phyloP scores from a whole-genome alignment of 2,888 invertebrate species.

The Lomographa bimaculata region DNA sequence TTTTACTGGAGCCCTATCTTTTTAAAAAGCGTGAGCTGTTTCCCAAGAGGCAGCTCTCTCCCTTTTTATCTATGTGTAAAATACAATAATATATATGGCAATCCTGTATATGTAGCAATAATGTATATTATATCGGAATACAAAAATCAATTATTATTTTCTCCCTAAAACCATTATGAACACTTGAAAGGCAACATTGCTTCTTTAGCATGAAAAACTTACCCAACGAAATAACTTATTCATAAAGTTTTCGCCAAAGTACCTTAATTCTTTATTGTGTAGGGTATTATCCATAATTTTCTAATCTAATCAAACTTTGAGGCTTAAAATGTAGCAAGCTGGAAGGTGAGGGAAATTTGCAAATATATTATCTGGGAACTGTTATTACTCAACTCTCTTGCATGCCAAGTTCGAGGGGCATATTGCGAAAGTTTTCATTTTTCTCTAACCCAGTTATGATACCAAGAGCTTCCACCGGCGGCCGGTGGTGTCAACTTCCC shows the following conservation, averaged over 20 bases:
- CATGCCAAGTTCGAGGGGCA: slow-evolving; percentile 56
- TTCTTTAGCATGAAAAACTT: slow-evolving; percentile 20
- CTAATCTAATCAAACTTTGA: slow-evolving; percentile 46
- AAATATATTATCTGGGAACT: slow-evolving; percentile 57
- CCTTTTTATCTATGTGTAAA: too few relatives aligned
- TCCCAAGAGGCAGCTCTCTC: too few relatives aligned
- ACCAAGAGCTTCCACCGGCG: slow-evolving; percentile 47
- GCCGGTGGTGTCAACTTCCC: slow-evolving; percentile 59
- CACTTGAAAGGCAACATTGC: slow-evolving; percentile 8
- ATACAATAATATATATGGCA: too few relatives aligned
- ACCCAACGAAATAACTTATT: slow-evolving; percentile 18
- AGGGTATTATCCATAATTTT: slow-evolving; percentile 35
- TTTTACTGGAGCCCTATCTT: too few relatives aligned
- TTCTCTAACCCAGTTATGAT: slow-evolving; percentile 74
- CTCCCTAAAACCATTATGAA: too few relatives aligned
- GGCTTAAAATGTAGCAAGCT: slow-evolving; percentile 42
- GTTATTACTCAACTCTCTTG: slow-evolving; percentile 60
- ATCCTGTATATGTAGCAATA: too few relatives aligned
- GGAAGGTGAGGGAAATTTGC: slow-evolving; percentile 51
- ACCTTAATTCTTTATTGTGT: slow-evolving; percentile 31
- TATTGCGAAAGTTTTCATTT: slow-evolving; percentile 78
- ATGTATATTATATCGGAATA: too few relatives aligned
- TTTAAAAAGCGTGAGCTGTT: too few relatives aligned
- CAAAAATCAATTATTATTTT: too few relatives aligned
- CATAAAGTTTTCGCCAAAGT: slow-evolving; percentile 23